Conservation (phyloP, 1,140 invertebrate genomes). For the Drosophila pectinifera region DNA sequence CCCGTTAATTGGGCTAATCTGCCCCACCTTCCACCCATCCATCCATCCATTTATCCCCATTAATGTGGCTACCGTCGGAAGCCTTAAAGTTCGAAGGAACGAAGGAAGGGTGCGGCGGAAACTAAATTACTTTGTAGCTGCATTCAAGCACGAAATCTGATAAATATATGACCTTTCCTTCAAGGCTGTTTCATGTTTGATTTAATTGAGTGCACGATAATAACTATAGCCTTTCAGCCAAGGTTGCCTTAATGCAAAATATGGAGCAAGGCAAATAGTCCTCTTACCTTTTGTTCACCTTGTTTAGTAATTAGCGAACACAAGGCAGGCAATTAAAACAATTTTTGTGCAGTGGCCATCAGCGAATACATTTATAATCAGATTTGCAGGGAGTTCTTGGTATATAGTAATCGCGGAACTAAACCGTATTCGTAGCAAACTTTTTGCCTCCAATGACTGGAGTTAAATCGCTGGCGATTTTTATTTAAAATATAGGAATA, state of each 20-base stretch:
- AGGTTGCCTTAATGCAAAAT: not conserved
- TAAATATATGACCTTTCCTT: conserved; percentile 18
- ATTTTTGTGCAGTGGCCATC: not conserved
- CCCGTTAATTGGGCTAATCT: conserved; percentile 39
- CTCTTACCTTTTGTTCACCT: not conserved
- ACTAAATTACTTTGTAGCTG: conserved; percentile 23
- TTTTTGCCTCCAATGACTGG: not conserved
- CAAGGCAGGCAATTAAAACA: conserved; percentile 9
- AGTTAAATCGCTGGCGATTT: not conserved
- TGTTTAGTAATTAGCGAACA: conserved; percentile 1
- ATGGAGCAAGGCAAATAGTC: not conserved
- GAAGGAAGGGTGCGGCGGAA: not conserved
- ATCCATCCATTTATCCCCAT: not conserved
- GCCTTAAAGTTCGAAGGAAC: not conserved
- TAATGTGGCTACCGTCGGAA: conserved; percentile 7
- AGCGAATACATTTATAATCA: conserved; percentile 5
- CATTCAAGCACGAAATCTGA: conserved; percentile 34
- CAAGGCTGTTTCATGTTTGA: conserved; percentile 2
- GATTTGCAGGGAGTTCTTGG: not conserved
- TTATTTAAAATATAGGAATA: not conserved
- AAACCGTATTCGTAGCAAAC: not conserved
- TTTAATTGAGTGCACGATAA: not conserved
- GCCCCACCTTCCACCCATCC: not conserved
- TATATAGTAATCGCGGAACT: not conserved
- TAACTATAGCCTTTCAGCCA: conserved; percentile 1